These are phyloP conservation scores for Rostratula benghalensis DNA, from an alignment of 2,113 vertebrate species.

Conservation along the genomic window DNA sequence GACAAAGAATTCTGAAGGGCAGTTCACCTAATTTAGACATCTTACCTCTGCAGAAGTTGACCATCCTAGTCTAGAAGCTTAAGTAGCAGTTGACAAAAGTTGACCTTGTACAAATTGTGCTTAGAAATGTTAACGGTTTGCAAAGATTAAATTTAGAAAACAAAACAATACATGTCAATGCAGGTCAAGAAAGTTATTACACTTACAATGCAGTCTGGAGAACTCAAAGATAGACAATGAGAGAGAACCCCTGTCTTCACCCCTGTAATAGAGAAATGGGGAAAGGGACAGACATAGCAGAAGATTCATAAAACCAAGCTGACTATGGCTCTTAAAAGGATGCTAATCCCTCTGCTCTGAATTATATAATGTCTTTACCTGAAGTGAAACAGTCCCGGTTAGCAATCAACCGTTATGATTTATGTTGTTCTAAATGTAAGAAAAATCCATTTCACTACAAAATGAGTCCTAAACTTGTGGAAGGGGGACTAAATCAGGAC, in stretches of 20 bases:
- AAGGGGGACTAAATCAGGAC: not conserved
- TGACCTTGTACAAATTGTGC: not conserved
- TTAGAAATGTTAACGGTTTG: not conserved
- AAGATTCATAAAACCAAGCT: not conserved
- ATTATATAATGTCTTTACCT: not conserved
- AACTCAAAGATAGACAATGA: not conserved
- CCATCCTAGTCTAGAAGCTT: not conserved
- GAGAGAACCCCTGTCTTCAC: not conserved
- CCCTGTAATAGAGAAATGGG: not conserved
- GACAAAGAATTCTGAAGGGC: not conserved
- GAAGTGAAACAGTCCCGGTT: not conserved
- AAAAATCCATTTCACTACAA: not conserved
- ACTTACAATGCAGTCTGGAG: not conserved
- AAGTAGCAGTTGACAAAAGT: not conserved
- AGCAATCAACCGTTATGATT: not conserved
- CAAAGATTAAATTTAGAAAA: not conserved
- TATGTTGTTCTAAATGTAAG: not conserved
- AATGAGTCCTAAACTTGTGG: not conserved
- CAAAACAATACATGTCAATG: rapidly evolving
- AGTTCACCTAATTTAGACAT: not conserved
- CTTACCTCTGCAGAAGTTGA: not conserved
- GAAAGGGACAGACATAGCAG: not conserved
- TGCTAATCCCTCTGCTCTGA: not conserved
- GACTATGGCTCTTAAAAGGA: not conserved
- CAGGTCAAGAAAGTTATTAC: not conserved